phyloP scores from a whole-genome alignment of 2,888 invertebrate species.

The Pterobdella sp. region DNA sequence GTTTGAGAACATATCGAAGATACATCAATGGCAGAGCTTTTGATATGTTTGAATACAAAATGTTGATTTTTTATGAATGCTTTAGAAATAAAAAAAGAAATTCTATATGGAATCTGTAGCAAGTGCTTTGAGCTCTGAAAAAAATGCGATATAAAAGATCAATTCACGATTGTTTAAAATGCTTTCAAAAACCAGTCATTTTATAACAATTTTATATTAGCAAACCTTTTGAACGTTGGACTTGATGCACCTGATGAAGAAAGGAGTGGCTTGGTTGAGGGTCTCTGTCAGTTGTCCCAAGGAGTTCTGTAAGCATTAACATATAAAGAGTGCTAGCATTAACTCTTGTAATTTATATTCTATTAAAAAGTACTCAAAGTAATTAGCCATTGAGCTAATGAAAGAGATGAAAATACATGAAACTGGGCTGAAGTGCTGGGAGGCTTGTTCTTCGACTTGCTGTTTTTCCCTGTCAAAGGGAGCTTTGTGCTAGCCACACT shows the following conservation, averaged over 20 bases:
- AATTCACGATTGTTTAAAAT: too few species aligned
- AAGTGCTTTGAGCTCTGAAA: too few species aligned
- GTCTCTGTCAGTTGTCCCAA: constrained; percentile 86
- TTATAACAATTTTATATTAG: too few species aligned
- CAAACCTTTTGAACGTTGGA: constrained; percentile 77
- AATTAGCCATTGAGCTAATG: neutral
- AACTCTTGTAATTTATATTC: neutral
- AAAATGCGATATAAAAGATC: too few species aligned
- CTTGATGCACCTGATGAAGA: constrained; percentile 84
- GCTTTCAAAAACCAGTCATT: too few species aligned
- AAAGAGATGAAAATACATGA: constrained; percentile 45
- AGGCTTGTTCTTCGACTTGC: constrained; percentile 57
- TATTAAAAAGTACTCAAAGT: neutral
- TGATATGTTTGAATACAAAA: too few species aligned
- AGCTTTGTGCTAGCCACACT: neutral
- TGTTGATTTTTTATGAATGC: too few species aligned
- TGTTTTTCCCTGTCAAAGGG: constrained; percentile 31
- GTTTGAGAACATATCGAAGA: too few species aligned
- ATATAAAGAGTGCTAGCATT: neutral
- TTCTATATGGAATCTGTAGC: too few species aligned
- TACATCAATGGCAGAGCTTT: too few species aligned
- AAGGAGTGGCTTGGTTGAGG: constrained; percentile 76
- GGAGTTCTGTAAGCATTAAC: constrained; percentile 64
- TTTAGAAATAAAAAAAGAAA: too few species aligned
- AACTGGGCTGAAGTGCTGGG: constrained; percentile 90